phyloP scores from a whole-genome alignment of 2,888 invertebrate species.

The Scaptomyza caliginosa region DNA sequence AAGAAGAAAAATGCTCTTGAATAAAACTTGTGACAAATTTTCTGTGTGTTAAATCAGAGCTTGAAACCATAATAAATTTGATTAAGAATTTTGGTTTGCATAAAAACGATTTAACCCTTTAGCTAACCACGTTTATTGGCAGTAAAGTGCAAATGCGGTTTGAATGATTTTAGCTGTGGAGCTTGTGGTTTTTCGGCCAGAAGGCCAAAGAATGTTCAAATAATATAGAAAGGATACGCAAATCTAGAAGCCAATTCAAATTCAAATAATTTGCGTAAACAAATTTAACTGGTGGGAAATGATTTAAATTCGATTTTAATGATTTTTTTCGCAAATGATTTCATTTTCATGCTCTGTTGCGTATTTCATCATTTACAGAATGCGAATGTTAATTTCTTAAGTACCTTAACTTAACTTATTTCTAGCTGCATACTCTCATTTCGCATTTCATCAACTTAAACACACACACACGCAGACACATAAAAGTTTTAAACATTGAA shows the following conservation, averaged over 20 bases:
- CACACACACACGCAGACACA: not conserved
- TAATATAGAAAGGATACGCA: not conserved
- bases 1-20: not conserved
- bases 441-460: conserved; percentile 23
- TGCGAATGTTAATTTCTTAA: conserved; percentile 7
- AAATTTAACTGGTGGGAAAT: not conserved
- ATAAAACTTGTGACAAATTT: not conserved
- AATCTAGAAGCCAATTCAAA: not conserved
- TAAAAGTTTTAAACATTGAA: conserved; percentile 18
- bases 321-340: conserved; percentile 27
- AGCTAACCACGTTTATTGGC: not conserved
- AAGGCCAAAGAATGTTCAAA: not conserved
- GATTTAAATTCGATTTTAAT: conserved; percentile 31
- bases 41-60: not conserved
- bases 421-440: not conserved
- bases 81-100: not conserved
- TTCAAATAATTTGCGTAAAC: not conserved
- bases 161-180: not conserved
- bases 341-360: conserved; percentile 17
- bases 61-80: not conserved
- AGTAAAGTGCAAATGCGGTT: not conserved
- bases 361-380: conserved; percentile 1
- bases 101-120: not conserved
- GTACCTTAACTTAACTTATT: not conserved
- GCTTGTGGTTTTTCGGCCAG: not conserved